A percentile compares a stretch with the other conserved stretches of the same genome.
Evolutionary conservation across 2,888 invertebrate genomes (phyloP).

Genomic region (Seira musarum): DNA sequence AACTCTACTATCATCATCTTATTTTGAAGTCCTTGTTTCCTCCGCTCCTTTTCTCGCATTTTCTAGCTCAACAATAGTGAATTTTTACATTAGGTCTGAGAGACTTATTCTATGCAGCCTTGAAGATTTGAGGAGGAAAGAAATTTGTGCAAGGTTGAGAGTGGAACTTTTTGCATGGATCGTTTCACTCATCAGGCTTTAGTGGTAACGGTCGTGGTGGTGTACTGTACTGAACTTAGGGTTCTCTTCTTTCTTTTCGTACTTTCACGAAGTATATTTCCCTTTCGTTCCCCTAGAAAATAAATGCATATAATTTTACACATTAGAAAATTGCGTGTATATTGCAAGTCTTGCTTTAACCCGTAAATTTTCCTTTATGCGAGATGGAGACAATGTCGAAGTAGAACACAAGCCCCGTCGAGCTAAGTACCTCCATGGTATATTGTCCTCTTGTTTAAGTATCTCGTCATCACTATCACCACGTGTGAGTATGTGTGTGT

Average conservation of each 20-base stretch:
- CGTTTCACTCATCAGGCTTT: constrained; percentile 7
- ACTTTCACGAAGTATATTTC: not conserved
- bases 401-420: too few species aligned
- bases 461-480: not conserved
- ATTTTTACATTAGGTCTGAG: not conserved
- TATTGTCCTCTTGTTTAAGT: not conserved
- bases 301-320: not conserved
- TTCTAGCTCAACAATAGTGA: not conserved
- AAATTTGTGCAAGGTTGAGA: constrained; percentile 6
- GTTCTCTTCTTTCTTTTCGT: too few species aligned
- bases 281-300: not conserved
- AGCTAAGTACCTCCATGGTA: not conserved
- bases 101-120: not conserved
- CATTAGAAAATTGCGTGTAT: constrained; percentile 7
- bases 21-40: constrained; percentile 10
- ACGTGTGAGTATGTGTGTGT: not conserved
- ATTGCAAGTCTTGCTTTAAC: not conserved
- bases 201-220: constrained; percentile 1
- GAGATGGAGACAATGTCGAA: too few species aligned
- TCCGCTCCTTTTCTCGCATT: not conserved
- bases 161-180: constrained; percentile 7
- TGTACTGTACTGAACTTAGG: not conserved
- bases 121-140: not conserved
- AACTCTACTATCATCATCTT: not conserved
- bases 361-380: constrained; percentile 1